Evolutionary conservation across 2,797 vertebrate genomes (phyloP).

Genomic region (Hemitrygon akajei): DNA sequence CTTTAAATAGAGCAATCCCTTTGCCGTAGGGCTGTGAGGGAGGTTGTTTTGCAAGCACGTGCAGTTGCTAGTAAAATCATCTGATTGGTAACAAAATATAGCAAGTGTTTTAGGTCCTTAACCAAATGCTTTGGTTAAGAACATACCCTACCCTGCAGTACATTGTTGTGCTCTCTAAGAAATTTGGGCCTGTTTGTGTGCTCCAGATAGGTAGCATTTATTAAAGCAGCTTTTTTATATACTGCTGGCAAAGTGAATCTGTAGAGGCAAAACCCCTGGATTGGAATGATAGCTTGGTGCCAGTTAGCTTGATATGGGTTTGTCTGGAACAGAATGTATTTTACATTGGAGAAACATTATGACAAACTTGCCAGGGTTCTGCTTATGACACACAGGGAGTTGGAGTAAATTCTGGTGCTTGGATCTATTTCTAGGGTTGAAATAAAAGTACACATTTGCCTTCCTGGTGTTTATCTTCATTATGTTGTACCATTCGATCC

Average conservation of each 20-base stretch:
- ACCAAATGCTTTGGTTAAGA: background rate
- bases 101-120: background rate
- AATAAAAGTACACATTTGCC: background rate
- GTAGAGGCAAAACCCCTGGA: too few relatives aligned
- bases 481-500: background rate
- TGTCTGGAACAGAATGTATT: background rate
- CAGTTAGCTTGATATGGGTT: background rate
- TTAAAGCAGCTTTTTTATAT: background rate
- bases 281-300: background rate
- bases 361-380: background rate
- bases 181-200: background rate
- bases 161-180: too few relatives aligned
- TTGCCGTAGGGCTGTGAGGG: too few relatives aligned
- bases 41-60: background rate
- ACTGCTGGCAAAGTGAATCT: background rate
- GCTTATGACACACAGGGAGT: background rate
- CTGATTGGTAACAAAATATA: background rate
- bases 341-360: background rate
- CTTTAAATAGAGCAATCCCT: background rate
- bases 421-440: background rate
- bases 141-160: background rate
- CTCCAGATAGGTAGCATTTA: background rate
- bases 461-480: background rate
- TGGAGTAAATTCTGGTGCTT: background rate
- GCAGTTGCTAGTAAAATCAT: background rate